These are phyloP conservation scores for Schizaphis graminum DNA, from an alignment of 2,888 invertebrate species.

Conservation along the genomic window DNA sequence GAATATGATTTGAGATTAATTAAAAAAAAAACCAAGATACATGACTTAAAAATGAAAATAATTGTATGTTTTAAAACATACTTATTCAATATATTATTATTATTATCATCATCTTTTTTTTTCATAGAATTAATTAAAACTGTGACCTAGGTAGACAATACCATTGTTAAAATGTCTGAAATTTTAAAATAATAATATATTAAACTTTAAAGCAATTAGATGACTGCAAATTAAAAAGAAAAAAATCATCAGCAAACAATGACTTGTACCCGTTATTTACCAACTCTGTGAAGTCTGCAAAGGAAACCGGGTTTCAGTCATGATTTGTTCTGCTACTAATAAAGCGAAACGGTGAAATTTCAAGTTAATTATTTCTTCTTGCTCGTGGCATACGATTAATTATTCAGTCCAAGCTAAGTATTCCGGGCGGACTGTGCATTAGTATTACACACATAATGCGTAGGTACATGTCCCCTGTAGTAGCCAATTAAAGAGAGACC, in stretches of 20 bases:
- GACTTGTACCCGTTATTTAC: conserved; percentile 9
- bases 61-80: neutral
- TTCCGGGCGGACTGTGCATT: neutral
- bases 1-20: neutral
- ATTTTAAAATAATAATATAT: neutral
- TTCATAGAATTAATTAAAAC: neutral
- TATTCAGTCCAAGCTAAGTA: conserved; percentile 5
- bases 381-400: conserved; percentile 32
- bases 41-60: neutral
- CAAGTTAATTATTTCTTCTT: conserved; percentile 52
- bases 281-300: neutral
- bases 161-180: neutral
- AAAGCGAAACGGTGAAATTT: neutral
- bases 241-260: conserved; percentile 12
- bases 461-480: conserved; percentile 1
- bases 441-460: conserved; percentile 19
- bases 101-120: neutral
- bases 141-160: neutral
- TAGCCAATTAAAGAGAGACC: neutral
- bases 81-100: neutral
- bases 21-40: neutral
- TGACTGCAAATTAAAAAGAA: neutral
- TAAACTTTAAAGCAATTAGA: neutral
- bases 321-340: neutral
- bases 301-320: neutral